Evolutionary conservation across 2,888 invertebrate species (phyloP).

Genomic region (Chaetogeoica ovagalla): DNA sequence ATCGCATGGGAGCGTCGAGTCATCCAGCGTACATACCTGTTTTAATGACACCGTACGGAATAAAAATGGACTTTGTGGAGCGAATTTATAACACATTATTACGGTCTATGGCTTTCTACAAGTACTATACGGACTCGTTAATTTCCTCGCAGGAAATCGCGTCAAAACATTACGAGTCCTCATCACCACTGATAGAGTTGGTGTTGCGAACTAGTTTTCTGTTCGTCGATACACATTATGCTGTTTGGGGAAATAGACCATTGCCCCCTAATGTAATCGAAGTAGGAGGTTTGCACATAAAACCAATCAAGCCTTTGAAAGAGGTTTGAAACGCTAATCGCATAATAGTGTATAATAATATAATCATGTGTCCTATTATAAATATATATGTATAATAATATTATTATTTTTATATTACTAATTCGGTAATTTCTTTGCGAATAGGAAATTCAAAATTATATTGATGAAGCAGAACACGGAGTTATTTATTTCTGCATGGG

Average conservation of each 20-base stretch:
- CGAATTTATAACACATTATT: slow-evolving; percentile 7
- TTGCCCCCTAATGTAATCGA: slow-evolving; percentile 25
- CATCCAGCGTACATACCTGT: slow-evolving; percentile 40
- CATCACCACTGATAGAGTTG: not conserved
- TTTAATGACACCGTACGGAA: slow-evolving; percentile 18
- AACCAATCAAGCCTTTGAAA: not conserved
- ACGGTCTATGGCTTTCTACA: slow-evolving; percentile 7
- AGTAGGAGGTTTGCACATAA: slow-evolving; percentile 29
- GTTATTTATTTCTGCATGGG: slow-evolving; percentile 55
- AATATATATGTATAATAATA: not conserved
- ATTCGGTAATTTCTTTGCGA: not conserved
- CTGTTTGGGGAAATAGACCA: slow-evolving; percentile 23
- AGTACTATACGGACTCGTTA: slow-evolving; percentile 1
- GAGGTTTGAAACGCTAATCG: not conserved
- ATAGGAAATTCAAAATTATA: slow-evolving; percentile 53
- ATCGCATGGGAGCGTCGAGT: slow-evolving; percentile 16
- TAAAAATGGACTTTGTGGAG: slow-evolving; percentile 11
- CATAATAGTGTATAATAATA: not conserved
- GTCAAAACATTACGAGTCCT: not conserved
- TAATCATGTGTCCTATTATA: not conserved
- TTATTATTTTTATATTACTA: too few species aligned
- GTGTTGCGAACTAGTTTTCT: slow-evolving; percentile 18
- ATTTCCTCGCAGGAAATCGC: slow-evolving; percentile 22
- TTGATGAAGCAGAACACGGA: slow-evolving; percentile 53
- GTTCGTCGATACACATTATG: slow-evolving; percentile 20